These are phyloP conservation scores for Scaptomyza polygonia DNA, from an alignment of 2,888 invertebrate species.

Conservation along the genomic window DNA sequence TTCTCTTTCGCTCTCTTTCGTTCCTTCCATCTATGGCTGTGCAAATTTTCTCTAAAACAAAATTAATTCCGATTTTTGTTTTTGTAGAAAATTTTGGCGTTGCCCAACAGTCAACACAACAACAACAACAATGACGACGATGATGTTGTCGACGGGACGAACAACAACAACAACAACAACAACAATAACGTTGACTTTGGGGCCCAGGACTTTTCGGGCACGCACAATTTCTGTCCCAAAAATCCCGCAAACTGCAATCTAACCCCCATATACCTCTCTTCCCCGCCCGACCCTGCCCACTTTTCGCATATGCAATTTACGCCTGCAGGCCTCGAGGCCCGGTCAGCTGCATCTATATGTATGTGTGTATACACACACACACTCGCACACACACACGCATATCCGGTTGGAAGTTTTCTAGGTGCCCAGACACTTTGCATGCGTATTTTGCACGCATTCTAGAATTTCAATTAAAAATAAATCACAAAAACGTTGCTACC, in stretches of 20 bases:
- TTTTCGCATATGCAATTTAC: slow-evolving; percentile 76
- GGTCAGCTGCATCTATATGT: slow-evolving; percentile 43
- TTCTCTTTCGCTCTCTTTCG: slow-evolving; percentile 14
- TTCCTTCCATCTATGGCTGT: slow-evolving; percentile 59
- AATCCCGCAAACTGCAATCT: slow-evolving; percentile 38
- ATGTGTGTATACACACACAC: slow-evolving; percentile 12
- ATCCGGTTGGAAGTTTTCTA: slow-evolving; percentile 72
- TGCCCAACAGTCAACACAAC: slow-evolving; percentile 64
- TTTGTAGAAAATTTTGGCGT: slow-evolving; percentile 79
- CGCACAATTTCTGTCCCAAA: slow-evolving; percentile 63
- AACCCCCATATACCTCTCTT: too few relatives aligned
- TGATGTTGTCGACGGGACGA: slow-evolving; percentile 56
- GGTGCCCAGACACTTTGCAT: slow-evolving; percentile 81
- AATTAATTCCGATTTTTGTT: slow-evolving; percentile 83
- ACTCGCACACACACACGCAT: slow-evolving; percentile 21
- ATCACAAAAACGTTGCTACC: slow-evolving; percentile 82
- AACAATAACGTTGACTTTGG: slow-evolving; percentile 69
- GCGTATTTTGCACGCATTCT: slow-evolving; percentile 83
- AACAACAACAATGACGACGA: slow-evolving; percentile 31
- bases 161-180: slow-evolving; percentile 42
- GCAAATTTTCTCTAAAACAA: slow-evolving; percentile 83
- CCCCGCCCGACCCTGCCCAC: too few relatives aligned
- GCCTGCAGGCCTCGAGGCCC: slow-evolving; percentile 72
- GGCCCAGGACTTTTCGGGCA: slow-evolving; percentile 59
- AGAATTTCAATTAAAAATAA: slow-evolving; percentile 85